Base-by-base conservation (phyloP, 92 coral and sea anemone genomes). In the Paramuricea clavata region DNA sequence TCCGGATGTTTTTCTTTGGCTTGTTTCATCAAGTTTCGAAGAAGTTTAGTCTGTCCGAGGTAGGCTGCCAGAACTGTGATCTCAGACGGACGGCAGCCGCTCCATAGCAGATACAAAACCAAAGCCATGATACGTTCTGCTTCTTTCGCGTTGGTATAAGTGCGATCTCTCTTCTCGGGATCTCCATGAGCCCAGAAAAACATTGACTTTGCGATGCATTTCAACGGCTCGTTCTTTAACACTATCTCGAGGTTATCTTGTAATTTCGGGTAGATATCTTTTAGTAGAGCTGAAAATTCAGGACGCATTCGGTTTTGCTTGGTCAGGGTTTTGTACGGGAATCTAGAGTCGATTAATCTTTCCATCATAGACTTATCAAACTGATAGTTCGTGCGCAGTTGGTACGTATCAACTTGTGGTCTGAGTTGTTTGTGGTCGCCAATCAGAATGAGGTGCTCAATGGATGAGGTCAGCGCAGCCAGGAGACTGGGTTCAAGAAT, bases 281-380 rank as follows among this genome's bases (percentile, higher is more conserved):
- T 39, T n/a, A 82, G 79, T 21, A 82, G 65, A 26, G 78, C 87
- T 19, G 87, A 34, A 33, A 82, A 82, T 72, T 82, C 87, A 16
- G 87, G 87, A 26, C 87, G 87, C 87, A 82, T 82, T 68, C 87
- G 69, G 27, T 87, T 83, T 69, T 79, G 90, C 3, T 26, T 72
- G 6, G 85, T 69, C 34, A 87, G 81, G 0, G 49, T 43, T 26
- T 78, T 78, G 60, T 49, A 86, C 4, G 79, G 78, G 57, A 79
- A 42, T 19, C 30, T 31, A 8, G 33, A 12, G 28, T 39, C 77
- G 52, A 90, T 86, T 90, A 90, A 80, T 90, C 93, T 90, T 61
- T 90, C 93, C 23, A 90, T 86, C 52, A 90, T 64, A 0, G 93
- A 90, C 68, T 86, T 87, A 64, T 90, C 91, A 49, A 90, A 47